Evolutionary conservation across 1,140 invertebrate species (phyloP), one percentile per base, ranked within the genome.

Genomic region (Drosophila littoralis): DNA sequence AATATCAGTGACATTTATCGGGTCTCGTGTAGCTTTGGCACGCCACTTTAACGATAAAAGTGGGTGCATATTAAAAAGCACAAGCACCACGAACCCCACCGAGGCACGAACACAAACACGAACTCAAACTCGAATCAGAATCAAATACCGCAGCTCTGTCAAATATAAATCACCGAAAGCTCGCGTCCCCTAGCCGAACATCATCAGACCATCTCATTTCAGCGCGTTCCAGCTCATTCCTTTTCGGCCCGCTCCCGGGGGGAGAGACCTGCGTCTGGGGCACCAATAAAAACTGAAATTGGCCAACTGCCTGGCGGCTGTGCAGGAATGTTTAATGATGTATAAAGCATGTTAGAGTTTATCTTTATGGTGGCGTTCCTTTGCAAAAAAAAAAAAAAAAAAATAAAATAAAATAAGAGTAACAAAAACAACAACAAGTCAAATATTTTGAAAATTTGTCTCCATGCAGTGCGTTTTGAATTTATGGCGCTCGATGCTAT

Each of bases 311-410:
- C 75, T 70, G 70, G 75, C 76, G 84, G 75, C 84, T 86, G 83
- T 88, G 84, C 84, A 90, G 84, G 84, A 89, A 89, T 89, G 84
- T 89, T 89, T 89, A 89, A 89, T 89, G 84, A 89, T 89, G 84
- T 89, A 89, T 89, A 89, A 89, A 89, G 85, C 85, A 89, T 89
- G 85, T 89, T 89, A 89, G 85, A 89, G 85, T 89, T 89, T 89
- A 89, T 89, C 85, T 89, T 89, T 89, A 89, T 89, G 75, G 85
- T 90, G 86, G 78, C 77, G 68, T 88, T 88, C 67, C 71, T 82
- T 75, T 72, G 45, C 63, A 82, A 81, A 81, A 69, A 65, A 40
- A 51, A 7, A 35, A 54, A 2, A 22, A n/a, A n/a, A n/a, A n/a
- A 58, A 40, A n/a, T 15, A 15, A 17, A 57, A 58, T 12, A 52